Base-by-base conservation (phyloP, 2,888 invertebrate genomes). In the Erpobdella octoculata region DNA sequence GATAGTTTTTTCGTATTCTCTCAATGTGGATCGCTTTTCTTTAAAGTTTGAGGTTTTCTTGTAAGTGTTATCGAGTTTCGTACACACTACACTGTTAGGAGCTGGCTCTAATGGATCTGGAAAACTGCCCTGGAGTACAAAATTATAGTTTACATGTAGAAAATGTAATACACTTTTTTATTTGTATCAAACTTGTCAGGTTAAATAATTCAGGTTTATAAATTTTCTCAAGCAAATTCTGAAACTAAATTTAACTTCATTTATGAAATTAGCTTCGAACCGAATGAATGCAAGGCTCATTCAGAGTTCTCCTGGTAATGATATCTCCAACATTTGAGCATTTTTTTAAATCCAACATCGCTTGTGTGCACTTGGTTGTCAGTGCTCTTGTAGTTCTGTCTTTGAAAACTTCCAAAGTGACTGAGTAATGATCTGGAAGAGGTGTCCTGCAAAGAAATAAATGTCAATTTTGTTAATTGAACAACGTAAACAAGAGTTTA, bases 341-440 rank as follows among this genome's bases (percentile, higher is more conserved):
- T 35, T 31, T 62, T n/a, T 35, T 62, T 15, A 15, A 53, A 18
- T 53, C 8, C 6, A n/a, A 21, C 53, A 53, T 53, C 1, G 53
- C 21, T n/a, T 53, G 53, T 25, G 53, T 25, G 31, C 62, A 62
- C n/a, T n/a, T n/a, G 8, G n/a, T n/a, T 28, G n/a, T 31, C 3
- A 62, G 31, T 28, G 62, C 62, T 33, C 33, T 62, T 31, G 62
- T 62, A 2, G 62, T 62, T 62, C 62, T 62, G 62, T 62, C 62
- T 35, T 62, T 62, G 33, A 62, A 62, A 21, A 62, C 25, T 31
- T 62, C 62, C 62, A 62, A 62, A 31, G 62, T 62, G 31, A 62
- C 33, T 1, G 31, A 33, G 62, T 62, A 62, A 35, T 62, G 35
- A 35, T 35, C 35, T 2, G 62, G 62, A 18, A 62, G 9, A 5